A percentile compares a stretch with the other conserved stretches of the same genome.
phyloP scores from a whole-genome alignment of 2,888 invertebrate species.

The Nemoura dubitans region DNA sequence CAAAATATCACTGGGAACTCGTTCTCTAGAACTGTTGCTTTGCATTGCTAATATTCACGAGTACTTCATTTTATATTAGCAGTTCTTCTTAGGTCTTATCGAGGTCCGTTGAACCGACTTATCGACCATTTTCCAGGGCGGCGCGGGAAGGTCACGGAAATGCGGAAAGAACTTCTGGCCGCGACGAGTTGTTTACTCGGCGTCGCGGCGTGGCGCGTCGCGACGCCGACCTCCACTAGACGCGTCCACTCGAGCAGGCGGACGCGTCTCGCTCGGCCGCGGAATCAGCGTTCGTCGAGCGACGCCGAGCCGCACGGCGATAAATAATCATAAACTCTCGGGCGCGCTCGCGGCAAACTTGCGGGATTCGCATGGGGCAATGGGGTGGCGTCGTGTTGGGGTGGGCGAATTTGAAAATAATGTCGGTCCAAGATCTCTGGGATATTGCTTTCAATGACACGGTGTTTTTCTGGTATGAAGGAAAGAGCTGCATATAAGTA shows the following conservation, averaged over 20 bases:
- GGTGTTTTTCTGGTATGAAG: no score
- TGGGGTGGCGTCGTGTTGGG: no score
- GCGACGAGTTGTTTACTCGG: not conserved
- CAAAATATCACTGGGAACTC: conserved; percentile 20
- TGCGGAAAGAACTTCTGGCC: not conserved
- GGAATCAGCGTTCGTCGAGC: no score
- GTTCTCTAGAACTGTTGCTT: not conserved
- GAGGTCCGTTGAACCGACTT: not conserved
- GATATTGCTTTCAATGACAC: no score
- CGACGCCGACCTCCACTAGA: no score
- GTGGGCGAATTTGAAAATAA: no score
- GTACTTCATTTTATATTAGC: not conserved
- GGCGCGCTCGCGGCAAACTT: no score
- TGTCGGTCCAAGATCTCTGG: no score
- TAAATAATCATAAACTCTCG: no score
- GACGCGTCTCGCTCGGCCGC: not conserved
- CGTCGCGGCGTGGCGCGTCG: not conserved
- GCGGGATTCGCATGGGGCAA: no score
- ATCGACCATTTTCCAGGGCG: conserved; percentile 10
- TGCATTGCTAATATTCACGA: conserved; percentile 33
- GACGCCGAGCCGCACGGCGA: no score
- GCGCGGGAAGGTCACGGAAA: not conserved
- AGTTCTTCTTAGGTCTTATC: not conserved
- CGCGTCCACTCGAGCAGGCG: not conserved
- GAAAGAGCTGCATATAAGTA: no score